A percentile compares a stretch with the other conserved stretches of the same genome.
phyloP scores from a whole-genome alignment of 1,140 invertebrate species.

The Drosophila virilis region DNA sequence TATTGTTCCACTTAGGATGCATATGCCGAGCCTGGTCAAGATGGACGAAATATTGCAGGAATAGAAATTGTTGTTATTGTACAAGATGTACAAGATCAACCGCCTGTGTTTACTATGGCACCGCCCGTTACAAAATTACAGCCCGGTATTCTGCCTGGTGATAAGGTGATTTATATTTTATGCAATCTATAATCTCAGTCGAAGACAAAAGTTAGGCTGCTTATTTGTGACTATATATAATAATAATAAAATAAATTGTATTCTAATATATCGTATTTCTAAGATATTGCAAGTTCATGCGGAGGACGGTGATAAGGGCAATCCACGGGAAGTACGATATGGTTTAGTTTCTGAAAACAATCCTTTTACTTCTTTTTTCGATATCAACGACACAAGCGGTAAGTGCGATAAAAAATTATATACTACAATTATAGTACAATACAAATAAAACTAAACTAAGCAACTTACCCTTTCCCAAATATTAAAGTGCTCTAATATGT shows the following conservation, averaged over 20 bases:
- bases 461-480: not conserved
- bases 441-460: too few species aligned
- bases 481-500: too few species aligned
- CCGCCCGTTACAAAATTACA: slow-evolving; percentile 91
- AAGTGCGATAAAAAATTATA: slow-evolving; percentile 54
- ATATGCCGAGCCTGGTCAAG: slow-evolving; percentile 91
- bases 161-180: slow-evolving; percentile 84
- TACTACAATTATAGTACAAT: too few species aligned
- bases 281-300: slow-evolving; percentile 91
- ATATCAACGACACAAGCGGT: slow-evolving; percentile 93
- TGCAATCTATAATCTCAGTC: not conserved
- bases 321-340: slow-evolving; percentile 92
- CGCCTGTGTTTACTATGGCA: slow-evolving; percentile 92
- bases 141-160: slow-evolving; percentile 87
- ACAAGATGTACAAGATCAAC: slow-evolving; percentile 93
- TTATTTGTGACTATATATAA: too few species aligned
- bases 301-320: slow-evolving; percentile 95
- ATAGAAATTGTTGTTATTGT: slow-evolving; percentile 92
- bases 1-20: slow-evolving; percentile 88
- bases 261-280: slow-evolving; percentile 19
- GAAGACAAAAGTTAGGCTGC: too few species aligned
- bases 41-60: slow-evolving; percentile 93
- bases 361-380: slow-evolving; percentile 92
- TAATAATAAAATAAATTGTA: too few species aligned
- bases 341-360: slow-evolving; percentile 92